These are phyloP conservation scores for Poeciliopsis infans DNA, from an alignment of 2,797 vertebrate genomes.

Conservation along the genomic window DNA sequence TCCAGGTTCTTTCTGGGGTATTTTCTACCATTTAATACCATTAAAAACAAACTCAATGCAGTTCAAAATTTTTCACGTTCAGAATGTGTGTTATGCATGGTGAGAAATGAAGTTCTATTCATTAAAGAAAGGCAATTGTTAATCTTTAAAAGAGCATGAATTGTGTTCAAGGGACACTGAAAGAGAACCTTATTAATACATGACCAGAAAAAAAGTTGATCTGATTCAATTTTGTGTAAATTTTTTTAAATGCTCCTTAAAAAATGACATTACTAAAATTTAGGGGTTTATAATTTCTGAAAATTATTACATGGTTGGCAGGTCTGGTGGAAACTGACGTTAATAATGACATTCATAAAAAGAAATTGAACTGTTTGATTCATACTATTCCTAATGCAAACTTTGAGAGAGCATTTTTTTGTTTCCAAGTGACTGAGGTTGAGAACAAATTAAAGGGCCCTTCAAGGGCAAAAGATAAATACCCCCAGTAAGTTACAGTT, in stretches of 20 bases:
- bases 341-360: not conserved
- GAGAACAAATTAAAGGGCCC: not conserved
- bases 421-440: not conserved
- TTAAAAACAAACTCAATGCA: not conserved
- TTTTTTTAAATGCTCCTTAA: not conserved
- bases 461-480: constrained; percentile 13
- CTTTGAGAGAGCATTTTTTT: not conserved
- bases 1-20: not conserved
- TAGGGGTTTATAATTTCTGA: not conserved
- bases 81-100: not conserved
- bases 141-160: not conserved
- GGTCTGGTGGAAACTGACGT: not conserved
- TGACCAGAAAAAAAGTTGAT: not conserved
- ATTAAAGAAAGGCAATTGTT: not conserved
- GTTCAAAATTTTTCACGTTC: not conserved
- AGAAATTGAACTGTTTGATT: not conserved
- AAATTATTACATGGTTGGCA: not conserved
- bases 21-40: not conserved
- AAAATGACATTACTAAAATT: not conserved
- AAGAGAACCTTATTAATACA: not conserved
- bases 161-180: not conserved
- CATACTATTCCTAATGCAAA: not conserved
- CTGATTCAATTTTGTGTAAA: not conserved
- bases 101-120: not conserved
- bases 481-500: constrained; percentile 13